Evolutionary conservation across 2,888 invertebrate genomes (phyloP), one percentile per base, ranked within the genome.

Genomic region (Drosophila anomelani): DNA sequence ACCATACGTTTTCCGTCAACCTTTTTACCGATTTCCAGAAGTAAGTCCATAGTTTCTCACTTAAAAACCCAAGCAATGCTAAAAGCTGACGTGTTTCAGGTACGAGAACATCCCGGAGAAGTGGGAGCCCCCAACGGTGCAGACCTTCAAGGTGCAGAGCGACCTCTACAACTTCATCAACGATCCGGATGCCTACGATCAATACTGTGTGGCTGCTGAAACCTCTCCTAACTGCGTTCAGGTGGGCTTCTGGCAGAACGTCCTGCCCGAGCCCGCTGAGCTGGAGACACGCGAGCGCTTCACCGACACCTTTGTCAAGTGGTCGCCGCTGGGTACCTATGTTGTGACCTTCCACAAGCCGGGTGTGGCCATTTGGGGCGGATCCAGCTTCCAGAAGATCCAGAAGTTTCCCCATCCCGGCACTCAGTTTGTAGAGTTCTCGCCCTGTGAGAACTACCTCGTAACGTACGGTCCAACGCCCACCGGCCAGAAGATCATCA

Each of bases 281-380:
- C 81, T 98, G 41, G 97, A 98, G 92, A 96, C 97, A 82, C 95
- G 98, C 92, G 95, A 95, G 70, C 95, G 96, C 81, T 99, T 99
- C 96, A 98, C 99, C 1, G 98, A 99, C 90, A 97, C 98, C 0
- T 97, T 98, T 85, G 97, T 98, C 2, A 96, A 97, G 83, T 99
- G 99, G 99, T 99, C 99, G 2, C 99, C 99, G 0, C 93, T 98
- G 43, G 99, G 99, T 51, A 98, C 98, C 0, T 99, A 98, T 92
- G 93, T 99, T 80, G 96, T 98, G 0, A 99, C 99, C 0, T 98
- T 99, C 93, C 99, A 99, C 91, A 96, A 96, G 92, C 95, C 96
- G 76, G 99, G 99, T 63, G 98, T 99, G 56, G 98, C 98, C 0
- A 94, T 99, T 51, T 99, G 99, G 99, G 99, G 98, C 20, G 99